Evolutionary conservation across 92 coral and sea anemone genomes (phyloP).

Genomic region (Paragorgia papillata): DNA sequence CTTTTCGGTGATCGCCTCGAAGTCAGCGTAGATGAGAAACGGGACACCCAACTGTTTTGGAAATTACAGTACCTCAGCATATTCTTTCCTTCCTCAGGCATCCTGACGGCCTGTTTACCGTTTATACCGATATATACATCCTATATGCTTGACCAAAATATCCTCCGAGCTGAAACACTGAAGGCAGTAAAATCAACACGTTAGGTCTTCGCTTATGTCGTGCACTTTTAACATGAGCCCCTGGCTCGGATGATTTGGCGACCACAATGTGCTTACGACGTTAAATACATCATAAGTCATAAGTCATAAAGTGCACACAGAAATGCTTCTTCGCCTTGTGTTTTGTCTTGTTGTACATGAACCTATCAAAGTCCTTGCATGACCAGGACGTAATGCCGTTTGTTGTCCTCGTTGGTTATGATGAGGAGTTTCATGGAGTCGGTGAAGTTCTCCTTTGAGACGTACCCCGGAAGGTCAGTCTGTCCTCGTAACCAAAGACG

Average conservation of each 20-base stretch:
- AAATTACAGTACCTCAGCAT: conserved; percentile 21
- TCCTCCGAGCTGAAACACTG: conserved; percentile 38
- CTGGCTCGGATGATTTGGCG: too few relatives aligned
- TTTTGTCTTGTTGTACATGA: conserved; percentile 27
- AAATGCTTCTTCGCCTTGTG: conserved; percentile 45
- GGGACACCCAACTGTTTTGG: conserved; percentile 39
- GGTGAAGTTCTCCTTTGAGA: conserved; percentile 39
- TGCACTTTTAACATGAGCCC: too few relatives aligned
- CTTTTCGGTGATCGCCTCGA: too few relatives aligned
- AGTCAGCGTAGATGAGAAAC: too few relatives aligned
- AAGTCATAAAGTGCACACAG: too few relatives aligned
- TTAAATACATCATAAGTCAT: too few relatives aligned
- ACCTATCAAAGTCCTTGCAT: conserved; percentile 47
- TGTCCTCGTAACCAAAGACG: conserved; percentile 55
- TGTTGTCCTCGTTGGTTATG: too few relatives aligned
- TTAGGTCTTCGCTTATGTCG: too few relatives aligned
- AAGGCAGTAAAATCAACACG: too few relatives aligned
- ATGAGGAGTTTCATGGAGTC: conserved; percentile 27
- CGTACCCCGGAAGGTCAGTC: conserved; percentile 41
- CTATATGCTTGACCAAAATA: conserved; percentile 13
- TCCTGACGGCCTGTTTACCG: conserved; percentile 31
- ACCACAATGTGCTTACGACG: too few relatives aligned
- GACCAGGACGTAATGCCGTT: conserved; percentile 36
- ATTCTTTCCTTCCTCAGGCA: conserved; percentile 46
- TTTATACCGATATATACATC: too few relatives aligned